A percentile compares a stretch with the other conserved stretches of the same genome.
These are phyloP conservation scores for Semnopithecus entellus DNA, from an alignment of 2,113 vertebrate genomes.

Conservation along the genomic window DNA sequence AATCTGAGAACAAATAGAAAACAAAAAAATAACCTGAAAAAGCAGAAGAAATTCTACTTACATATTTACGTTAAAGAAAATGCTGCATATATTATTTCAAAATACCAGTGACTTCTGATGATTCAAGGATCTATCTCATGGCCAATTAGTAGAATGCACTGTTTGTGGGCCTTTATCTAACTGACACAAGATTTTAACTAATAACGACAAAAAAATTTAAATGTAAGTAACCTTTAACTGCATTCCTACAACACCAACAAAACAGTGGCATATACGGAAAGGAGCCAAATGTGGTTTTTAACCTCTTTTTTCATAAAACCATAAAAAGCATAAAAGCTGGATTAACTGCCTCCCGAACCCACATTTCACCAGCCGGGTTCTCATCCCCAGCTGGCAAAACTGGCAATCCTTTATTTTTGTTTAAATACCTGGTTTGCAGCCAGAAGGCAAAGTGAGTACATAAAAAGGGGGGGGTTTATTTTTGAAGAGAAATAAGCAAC, in stretches of 20 bases:
- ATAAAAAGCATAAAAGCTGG: slow-evolving; percentile 88
- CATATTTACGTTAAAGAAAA: background rate
- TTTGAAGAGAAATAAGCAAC: slow-evolving; percentile 79
- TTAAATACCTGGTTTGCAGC: slow-evolving; percentile 88
- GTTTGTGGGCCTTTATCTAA: slow-evolving; percentile 73
- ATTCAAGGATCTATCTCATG: slow-evolving; percentile 53
- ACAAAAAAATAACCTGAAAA: background rate
- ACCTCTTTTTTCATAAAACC: slow-evolving; percentile 87
- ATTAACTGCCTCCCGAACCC: slow-evolving; percentile 86
- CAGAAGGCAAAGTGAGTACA: slow-evolving; percentile 84
- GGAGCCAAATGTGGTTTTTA: slow-evolving; percentile 87
- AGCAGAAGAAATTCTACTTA: background rate
- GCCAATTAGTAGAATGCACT: slow-evolving; percentile 57
- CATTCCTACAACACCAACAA: slow-evolving; percentile 82
- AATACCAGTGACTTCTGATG: background rate
- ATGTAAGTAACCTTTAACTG: slow-evolving; percentile 81
- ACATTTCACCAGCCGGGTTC: slow-evolving; percentile 87
- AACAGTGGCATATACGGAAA: slow-evolving; percentile 78
- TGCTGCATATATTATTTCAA: slow-evolving; percentile 47
- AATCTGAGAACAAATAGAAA: slow-evolving; percentile 28
- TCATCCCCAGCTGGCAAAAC: slow-evolving; percentile 89
- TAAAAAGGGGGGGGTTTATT: slow-evolving; percentile 80
- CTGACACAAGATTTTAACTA: slow-evolving; percentile 77
- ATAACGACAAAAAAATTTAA: slow-evolving; percentile 74
- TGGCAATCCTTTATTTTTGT: slow-evolving; percentile 88